Evolutionary conservation across 2,113 vertebrate species (phyloP).

Genomic region (Bucco capensis): DNA sequence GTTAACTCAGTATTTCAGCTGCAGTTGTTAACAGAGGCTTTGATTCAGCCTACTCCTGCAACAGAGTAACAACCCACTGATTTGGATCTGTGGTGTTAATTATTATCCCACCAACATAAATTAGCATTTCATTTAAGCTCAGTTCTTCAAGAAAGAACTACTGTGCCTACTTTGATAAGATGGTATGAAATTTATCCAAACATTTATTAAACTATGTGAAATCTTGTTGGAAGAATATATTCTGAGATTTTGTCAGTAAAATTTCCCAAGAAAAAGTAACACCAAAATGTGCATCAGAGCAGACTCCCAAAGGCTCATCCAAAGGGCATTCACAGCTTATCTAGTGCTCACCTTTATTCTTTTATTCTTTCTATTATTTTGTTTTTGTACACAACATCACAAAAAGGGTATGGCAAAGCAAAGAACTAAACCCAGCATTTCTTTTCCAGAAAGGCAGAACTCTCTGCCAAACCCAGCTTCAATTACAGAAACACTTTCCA

Average conservation of each 20-base stretch:
- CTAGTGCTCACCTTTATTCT: background rate
- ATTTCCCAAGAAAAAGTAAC: background rate
- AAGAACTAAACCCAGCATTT: background rate
- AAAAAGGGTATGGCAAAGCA: background rate
- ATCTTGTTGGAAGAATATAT: background rate
- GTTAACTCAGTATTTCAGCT: background rate
- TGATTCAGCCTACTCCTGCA: background rate
- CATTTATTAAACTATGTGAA: background rate
- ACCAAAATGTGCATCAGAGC: background rate
- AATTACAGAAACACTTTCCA: background rate
- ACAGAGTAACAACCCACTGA: background rate
- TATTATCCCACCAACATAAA: constrained; percentile 11
- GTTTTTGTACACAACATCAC: background rate
- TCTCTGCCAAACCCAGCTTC: background rate
- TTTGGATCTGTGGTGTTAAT: constrained; percentile 6
- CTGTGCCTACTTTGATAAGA: background rate
- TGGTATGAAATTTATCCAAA: constrained; percentile 2
- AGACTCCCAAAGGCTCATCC: background rate
- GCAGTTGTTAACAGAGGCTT: background rate
- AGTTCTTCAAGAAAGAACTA: background rate
- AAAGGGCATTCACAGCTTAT: background rate
- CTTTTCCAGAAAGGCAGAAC: background rate
- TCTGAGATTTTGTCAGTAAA: background rate
- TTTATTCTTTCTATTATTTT: background rate
- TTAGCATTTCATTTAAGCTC: background rate